These are phyloP conservation scores for Melanerpes aurifrons DNA, from an alignment of 2,113 vertebrate species.

Conservation along the genomic window DNA sequence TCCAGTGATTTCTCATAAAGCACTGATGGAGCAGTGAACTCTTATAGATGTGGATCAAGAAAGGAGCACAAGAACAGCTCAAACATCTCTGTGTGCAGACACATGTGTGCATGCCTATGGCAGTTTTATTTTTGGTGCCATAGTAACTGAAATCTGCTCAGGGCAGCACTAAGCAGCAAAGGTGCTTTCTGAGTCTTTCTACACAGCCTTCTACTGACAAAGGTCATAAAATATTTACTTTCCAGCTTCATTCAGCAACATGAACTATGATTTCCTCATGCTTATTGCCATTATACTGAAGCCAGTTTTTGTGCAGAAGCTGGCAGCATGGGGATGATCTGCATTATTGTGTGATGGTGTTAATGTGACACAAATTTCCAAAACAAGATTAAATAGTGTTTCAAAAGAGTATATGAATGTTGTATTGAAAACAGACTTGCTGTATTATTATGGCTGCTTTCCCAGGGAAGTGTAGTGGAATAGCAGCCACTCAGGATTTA, in stretches of 20 bases:
- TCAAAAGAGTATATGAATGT: neutral
- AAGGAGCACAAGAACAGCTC: neutral
- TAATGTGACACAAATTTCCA: neutral
- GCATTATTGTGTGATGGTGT: neutral
- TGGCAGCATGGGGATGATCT: neutral
- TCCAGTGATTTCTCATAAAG: neutral
- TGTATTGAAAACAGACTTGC: neutral
- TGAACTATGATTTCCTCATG: neutral
- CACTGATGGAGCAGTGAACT: neutral
- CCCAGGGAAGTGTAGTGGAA: neutral
- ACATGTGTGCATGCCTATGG: accelerated
- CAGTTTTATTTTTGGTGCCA: neutral
- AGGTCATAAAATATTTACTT: conserved; percentile 15
- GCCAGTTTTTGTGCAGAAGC: neutral
- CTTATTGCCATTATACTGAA: neutral
- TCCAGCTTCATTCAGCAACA: neutral
- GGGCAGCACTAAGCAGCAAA: neutral
- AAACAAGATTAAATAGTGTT: neutral
- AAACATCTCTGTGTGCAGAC: accelerated
- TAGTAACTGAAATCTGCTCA: neutral
- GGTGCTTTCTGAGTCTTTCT: neutral
- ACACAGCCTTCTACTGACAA: neutral
- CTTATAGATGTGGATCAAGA: neutral
- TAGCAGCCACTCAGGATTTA: neutral
- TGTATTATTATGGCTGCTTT: neutral